A percentile compares a stretch with the other conserved stretches of the same genome.
These are phyloP conservation scores for Exocentrus adspersus DNA, from an alignment of 2,888 invertebrate genomes.

Conservation along the genomic window DNA sequence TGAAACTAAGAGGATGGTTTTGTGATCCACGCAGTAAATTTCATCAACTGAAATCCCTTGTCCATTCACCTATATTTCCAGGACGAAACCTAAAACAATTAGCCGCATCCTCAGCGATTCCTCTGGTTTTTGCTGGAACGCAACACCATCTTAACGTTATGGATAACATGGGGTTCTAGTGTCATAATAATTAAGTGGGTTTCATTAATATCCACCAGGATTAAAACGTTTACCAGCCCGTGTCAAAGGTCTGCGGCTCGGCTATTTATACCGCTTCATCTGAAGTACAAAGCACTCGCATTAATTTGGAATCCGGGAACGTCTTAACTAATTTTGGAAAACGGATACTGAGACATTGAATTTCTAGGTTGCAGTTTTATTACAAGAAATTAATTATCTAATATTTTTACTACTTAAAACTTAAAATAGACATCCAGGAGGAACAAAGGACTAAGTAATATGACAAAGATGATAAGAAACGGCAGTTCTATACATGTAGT, in stretches of 20 bases:
- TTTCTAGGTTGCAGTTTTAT: too few species aligned
- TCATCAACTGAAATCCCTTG: too few species aligned
- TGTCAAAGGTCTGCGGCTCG: conserved; percentile 21
- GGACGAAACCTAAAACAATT: background rate
- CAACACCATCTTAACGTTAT: conserved; percentile 1
- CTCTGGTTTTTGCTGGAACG: conserved; percentile 1
- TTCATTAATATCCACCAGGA: conserved; percentile 21
- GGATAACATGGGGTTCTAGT: conserved; percentile 7
- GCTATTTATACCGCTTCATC: conserved; percentile 32
- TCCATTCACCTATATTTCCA: too few species aligned
- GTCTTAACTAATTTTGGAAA: background rate
- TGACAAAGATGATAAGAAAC: too few species aligned
- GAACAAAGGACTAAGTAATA: too few species aligned
- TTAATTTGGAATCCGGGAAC: conserved; percentile 4
- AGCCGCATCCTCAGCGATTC: background rate
- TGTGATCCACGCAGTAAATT: too few species aligned
- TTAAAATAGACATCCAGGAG: too few species aligned
- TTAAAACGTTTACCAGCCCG: conserved; percentile 29
- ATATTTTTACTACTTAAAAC: too few species aligned
- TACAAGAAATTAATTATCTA: too few species aligned
- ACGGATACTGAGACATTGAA: too few species aligned
- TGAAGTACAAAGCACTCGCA: background rate
- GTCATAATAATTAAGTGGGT: conserved; percentile 21
- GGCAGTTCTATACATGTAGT: too few species aligned
- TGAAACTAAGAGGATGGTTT: too few species aligned